Percentiles rank a stretch among this genome's conserved stretches.
These are phyloP conservation scores for Mesocricetus auratus DNA, from an alignment of 2,113 vertebrate genomes.

Conservation along the genomic window DNA sequence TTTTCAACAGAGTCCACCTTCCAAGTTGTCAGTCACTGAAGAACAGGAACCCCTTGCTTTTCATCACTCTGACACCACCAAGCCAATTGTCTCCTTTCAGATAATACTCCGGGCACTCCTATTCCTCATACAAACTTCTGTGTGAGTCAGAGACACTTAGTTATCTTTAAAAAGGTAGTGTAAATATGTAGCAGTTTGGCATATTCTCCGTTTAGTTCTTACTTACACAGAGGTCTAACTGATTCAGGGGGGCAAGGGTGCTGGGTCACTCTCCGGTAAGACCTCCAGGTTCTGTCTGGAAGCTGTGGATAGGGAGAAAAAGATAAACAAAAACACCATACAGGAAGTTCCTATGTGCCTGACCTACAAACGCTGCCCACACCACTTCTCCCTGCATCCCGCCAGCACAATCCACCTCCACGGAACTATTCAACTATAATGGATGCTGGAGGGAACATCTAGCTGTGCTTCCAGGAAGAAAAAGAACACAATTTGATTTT, in stretches of 20 bases:
- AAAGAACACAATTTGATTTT: slow-evolving; percentile 15
- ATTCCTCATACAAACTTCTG: not conserved
- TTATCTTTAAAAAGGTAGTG: not conserved
- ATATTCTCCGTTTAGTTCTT: not conserved
- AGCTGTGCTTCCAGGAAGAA: not conserved
- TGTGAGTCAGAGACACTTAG: not conserved
- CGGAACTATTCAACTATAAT: not conserved
- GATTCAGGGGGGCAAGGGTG: not conserved
- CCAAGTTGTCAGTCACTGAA: not conserved
- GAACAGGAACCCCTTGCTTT: not conserved
- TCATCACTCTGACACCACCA: not conserved
- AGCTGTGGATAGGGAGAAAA: not conserved
- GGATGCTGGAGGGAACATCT: not conserved
- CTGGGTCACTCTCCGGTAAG: not conserved
- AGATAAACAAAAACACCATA: not conserved
- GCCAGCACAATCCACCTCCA: not conserved
- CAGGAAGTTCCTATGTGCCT: not conserved
- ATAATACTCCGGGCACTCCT: not conserved
- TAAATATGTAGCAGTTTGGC: not conserved
- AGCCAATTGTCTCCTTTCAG: not conserved
- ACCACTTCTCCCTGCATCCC: not conserved
- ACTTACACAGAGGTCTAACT: not conserved
- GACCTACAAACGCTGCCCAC: not conserved
- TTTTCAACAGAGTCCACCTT: not conserved
- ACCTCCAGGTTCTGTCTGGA: not conserved